Evolutionary conservation across 1,140 invertebrate genomes (phyloP), one percentile per base, ranked within the genome.

Genomic region (Aporrectodea caliginosa): DNA sequence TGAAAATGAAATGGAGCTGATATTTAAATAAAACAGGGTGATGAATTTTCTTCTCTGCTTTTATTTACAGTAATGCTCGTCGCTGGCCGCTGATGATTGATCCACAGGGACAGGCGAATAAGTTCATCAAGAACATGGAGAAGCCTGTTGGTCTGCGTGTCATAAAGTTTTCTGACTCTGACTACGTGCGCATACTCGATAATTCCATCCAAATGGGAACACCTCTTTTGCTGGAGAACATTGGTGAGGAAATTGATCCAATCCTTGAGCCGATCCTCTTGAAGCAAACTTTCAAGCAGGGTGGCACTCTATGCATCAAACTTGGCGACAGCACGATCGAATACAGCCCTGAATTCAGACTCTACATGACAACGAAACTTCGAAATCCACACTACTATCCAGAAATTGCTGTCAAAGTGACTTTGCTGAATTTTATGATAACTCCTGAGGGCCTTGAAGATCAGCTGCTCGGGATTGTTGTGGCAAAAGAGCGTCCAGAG

Each of bases 331-430:
- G 92, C 82, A 90, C 94, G 12, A 87, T 93, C 22, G 97, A 98
- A 88, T 98, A 97, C 85, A 94, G 92, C 82, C 88, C 91, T 75
- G 92, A 92, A 83, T 98, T 98, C 84, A 93, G 92, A 85, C 91
- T 98, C 80, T 98, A 97, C 85, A 94, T 98, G 72, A 97, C 95
- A 22, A 97, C 95, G 0, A 97, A 96, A 86, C 86, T 97, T 27
- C 90, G 94, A 34, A 97, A 97, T 89, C 96, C 96, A 0, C 95
- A 97, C 87, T 97, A 96, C 85, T 85, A 96, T 78, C 95, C 95
- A 0, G 96, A 98, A 89, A 92, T 95, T 22, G 92, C 94, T 0
- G 94, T 96, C 0, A 96, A 96, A 88, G 95, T 97, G 1, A 96
- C 94, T 0, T 84, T 98, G 22, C 88, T 98, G 0, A 97, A 98